phyloP scores from a whole-genome alignment of 1,140 invertebrate genomes.

The Subanguina moxae region DNA sequence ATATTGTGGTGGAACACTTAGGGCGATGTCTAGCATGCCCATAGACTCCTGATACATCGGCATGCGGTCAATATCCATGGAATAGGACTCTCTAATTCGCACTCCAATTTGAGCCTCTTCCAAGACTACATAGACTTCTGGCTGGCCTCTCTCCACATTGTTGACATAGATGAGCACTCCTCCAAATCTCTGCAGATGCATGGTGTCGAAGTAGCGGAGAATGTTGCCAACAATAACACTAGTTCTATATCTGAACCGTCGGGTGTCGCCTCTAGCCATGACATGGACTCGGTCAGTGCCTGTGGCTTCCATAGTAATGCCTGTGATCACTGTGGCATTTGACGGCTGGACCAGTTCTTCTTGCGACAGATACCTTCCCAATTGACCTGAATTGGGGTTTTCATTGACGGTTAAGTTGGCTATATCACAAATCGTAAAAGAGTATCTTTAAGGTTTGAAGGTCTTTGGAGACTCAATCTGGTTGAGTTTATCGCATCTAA shows the following conservation, averaged over 20 bases:
- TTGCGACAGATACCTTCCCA: slow-evolving; percentile 54
- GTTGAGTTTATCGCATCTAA: slow-evolving; percentile 6
- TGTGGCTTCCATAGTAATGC: slow-evolving; percentile 56
- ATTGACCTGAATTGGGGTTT: slow-evolving; percentile 46
- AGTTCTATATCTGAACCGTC: slow-evolving; percentile 57
- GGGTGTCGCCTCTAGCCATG: slow-evolving; percentile 53
- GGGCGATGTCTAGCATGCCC: slow-evolving; percentile 54
- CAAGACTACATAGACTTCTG: slow-evolving; percentile 58
- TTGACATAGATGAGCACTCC: slow-evolving; percentile 58
- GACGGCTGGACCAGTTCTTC: slow-evolving; percentile 57
- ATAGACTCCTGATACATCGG: slow-evolving; percentile 57
- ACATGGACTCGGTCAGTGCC: slow-evolving; percentile 58
- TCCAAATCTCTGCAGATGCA: slow-evolving; percentile 55
- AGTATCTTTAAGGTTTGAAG: too few relatives aligned
- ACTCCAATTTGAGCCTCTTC: slow-evolving; percentile 59
- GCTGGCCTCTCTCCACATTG: slow-evolving; percentile 58
- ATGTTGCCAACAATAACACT: slow-evolving; percentile 59
- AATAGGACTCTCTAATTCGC: slow-evolving; percentile 55
- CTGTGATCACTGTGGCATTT: slow-evolving; percentile 59
- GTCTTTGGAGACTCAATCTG: slow-evolving; percentile 10
- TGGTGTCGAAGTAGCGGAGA: slow-evolving; percentile 57
- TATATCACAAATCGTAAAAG: too few relatives aligned
- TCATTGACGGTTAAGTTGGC: too few relatives aligned
- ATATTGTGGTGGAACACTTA: slow-evolving; percentile 58
- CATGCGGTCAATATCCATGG: slow-evolving; percentile 57